Conservation (phyloP, 1,140 invertebrate genomes). For the Polyergus mexicanus region DNA sequence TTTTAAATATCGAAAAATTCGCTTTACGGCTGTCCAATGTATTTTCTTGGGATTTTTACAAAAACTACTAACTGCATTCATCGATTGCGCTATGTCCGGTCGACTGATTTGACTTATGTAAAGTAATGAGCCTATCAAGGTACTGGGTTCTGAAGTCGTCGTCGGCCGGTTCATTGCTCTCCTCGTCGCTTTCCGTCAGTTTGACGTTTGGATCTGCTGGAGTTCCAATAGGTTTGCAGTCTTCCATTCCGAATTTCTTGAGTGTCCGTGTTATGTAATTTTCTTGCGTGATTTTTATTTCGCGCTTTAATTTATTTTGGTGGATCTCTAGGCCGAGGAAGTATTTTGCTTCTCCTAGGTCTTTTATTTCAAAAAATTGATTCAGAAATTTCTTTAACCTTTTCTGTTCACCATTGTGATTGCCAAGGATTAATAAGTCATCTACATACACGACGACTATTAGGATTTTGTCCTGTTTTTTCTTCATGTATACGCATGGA, state of each 20-base stretch:
- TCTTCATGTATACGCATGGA: too few relatives aligned
- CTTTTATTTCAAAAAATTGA: too few relatives aligned
- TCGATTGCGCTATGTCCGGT: slow-evolving; percentile 82
- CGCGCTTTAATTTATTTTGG: not conserved
- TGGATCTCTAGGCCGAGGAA: not conserved
- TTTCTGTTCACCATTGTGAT: too few relatives aligned
- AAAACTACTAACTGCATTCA: slow-evolving; percentile 76
- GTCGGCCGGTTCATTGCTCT: slow-evolving; percentile 14
- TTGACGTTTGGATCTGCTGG: not conserved
- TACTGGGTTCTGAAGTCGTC: slow-evolving; percentile 55
- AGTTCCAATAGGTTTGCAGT: not conserved
- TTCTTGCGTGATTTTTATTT: not conserved
- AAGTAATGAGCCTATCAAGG: slow-evolving; percentile 79
- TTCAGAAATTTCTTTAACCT: too few relatives aligned
- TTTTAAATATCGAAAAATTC: slow-evolving; percentile 82
- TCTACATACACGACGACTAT: too few relatives aligned
- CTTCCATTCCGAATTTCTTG: not conserved
- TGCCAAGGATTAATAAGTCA: too few relatives aligned
- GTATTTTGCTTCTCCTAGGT: too few relatives aligned
- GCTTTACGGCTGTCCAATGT: slow-evolving; percentile 77
- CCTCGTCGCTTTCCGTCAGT: not conserved
- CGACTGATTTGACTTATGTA: slow-evolving; percentile 79
- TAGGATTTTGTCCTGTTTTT: too few relatives aligned
- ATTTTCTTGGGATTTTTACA: slow-evolving; percentile 62
- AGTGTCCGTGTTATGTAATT: not conserved